Conservation (phyloP, 2,797 vertebrate species). For the Trichosurus vulpecula region DNA sequence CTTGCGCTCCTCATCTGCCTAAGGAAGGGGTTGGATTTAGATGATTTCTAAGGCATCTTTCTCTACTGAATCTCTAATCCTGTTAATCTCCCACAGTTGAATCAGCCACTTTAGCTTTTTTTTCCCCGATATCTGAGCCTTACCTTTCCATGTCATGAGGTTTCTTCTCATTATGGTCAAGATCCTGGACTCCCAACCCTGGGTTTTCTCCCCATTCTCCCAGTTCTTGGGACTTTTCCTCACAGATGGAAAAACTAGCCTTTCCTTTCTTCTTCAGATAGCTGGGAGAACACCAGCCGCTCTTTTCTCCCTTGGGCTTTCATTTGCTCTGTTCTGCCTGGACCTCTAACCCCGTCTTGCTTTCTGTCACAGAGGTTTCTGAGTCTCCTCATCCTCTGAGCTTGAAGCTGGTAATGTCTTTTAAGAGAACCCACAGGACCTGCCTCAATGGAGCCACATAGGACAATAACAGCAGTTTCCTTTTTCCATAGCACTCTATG, state of each 20-base stretch:
- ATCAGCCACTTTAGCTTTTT: neutral
- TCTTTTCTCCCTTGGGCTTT: neutral
- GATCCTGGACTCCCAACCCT: neutral
- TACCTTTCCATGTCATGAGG: slow-evolving; percentile 3
- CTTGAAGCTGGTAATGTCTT: neutral
- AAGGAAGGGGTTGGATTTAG: neutral
- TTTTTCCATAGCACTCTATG: neutral
- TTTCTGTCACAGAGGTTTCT: neutral
- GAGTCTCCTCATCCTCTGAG: neutral
- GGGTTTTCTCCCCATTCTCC: neutral
- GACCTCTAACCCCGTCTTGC: neutral
- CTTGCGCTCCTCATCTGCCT: neutral
- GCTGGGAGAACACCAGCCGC: neutral
- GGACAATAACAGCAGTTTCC: neutral
- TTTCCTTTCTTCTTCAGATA: slow-evolving; percentile 25
- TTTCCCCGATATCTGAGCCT: neutral
- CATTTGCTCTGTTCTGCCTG: neutral
- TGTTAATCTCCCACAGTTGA: neutral
- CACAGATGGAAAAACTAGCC: neutral
- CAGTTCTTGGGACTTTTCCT: neutral
- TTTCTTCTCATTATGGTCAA: slow-evolving; percentile 8
- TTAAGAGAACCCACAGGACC: neutral
- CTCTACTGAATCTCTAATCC: neutral
- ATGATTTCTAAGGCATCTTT: neutral
- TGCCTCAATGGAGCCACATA: neutral